Evolutionary conservation across 2,888 invertebrate species (phyloP), one percentile per base, ranked within the genome.

Genomic region (Ennomos erosarius): DNA sequence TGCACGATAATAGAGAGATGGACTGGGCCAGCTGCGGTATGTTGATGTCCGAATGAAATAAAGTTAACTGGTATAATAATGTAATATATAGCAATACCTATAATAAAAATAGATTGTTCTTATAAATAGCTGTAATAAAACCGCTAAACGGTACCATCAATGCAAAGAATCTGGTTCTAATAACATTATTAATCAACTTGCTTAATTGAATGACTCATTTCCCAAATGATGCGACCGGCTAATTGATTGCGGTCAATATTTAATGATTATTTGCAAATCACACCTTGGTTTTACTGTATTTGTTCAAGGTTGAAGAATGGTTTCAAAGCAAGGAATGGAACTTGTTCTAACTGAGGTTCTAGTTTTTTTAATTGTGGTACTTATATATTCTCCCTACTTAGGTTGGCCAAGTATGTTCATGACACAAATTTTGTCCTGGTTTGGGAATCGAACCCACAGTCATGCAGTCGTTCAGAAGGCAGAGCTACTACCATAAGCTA

Each of bases 1-100:
- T 79, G 0, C 69, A 75, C 16, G 65, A 77, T 3, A 70, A 84
- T 11, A 68, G 69, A 9, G 85, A 85, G 38, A 59, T 88, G 66
- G 84, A 88, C 1, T 76, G 82, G 68, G 68, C 74, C 0, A 84
- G 79, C 39, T 70, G 76, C 1, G 86, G 87, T 0, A 64, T 87
- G 70, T 26, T 86, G 10, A 35, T 74, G 10, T 72, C 76, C 8
- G 44, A 45, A 3, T 10, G 8, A 34, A 49, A 44, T 38, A 36
- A 6, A n/a, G n/a, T 26, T 26, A 26, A 26, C 26, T 26, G 6
- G 26, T 26, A 26, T 26, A n/a, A n/a, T n/a, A n/a, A n/a, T n/a
- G n/a, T n/a, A n/a, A n/a, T n/a, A n/a, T n/a, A n/a, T n/a, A 16
- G 16, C 16, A 16, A 16, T 16, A 16, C 16, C 16, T 48, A 33